Percentiles rank a stretch among this genome's conserved stretches.
phyloP scores from a whole-genome alignment of 1,140 invertebrate genomes.

The Drosophila persimilis region DNA sequence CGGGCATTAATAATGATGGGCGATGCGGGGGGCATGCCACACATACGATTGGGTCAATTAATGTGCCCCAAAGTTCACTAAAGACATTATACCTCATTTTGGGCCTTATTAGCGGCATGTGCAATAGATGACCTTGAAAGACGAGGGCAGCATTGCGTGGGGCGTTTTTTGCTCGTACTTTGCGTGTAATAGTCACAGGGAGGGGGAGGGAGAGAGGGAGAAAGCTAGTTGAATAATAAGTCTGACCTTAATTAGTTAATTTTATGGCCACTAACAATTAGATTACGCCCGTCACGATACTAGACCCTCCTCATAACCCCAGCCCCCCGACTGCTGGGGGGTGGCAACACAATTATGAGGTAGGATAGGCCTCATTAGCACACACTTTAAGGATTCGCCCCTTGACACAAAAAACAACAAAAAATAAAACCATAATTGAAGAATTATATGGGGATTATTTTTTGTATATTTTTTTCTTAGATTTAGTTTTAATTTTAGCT shows the following conservation, averaged over 20 bases:
- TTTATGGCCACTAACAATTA: constrained; percentile 79
- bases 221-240: constrained; percentile 69
- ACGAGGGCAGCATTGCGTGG: not conserved
- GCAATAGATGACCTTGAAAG: constrained; percentile 41
- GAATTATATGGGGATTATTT: constrained; percentile 1
- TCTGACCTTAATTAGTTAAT: constrained; percentile 80
- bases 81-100: not conserved
- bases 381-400: constrained; percentile 31
- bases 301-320: constrained; percentile 1
- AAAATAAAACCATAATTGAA: constrained; percentile 13
- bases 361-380: constrained; percentile 44
- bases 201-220: constrained; percentile 2
- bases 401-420: not conserved
- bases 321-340: not conserved
- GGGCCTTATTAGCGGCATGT: constrained; percentile 6
- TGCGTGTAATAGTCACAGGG: constrained; percentile 52
- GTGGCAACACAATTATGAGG: constrained; percentile 30
- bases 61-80: constrained; percentile 24
- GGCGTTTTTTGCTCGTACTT: not conserved
- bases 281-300: constrained; percentile 72
- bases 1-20: constrained; percentile 59
- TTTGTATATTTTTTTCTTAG: no score
- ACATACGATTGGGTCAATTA: constrained; percentile 44
- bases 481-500: no score
- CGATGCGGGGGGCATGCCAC: constrained; percentile 23